Percentiles rank a stretch among this genome's conserved stretches.
phyloP scores from a whole-genome alignment of 2,888 invertebrate species.

The Metacarcinus magister region DNA sequence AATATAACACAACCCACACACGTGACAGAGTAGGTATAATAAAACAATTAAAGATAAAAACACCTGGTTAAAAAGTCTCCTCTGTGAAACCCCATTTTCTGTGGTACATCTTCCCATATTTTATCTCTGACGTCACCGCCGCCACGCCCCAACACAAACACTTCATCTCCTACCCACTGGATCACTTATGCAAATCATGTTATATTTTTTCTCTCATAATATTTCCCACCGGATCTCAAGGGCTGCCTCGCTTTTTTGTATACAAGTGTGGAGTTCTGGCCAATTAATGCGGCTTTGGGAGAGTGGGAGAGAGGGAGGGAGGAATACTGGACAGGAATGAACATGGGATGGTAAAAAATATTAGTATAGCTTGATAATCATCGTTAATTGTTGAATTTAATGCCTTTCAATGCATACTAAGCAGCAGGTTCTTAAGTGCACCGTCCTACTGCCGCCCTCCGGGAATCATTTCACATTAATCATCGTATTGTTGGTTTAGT shows the following conservation, averaged over 20 bases:
- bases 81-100: neutral
- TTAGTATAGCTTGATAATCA: neutral
- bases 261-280: neutral
- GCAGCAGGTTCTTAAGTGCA: neutral
- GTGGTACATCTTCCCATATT: neutral
- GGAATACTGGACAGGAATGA: neutral
- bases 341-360: neutral
- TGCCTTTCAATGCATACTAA: neutral
- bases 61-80: neutral
- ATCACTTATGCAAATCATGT: constrained; percentile 8
- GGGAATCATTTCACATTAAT: neutral
- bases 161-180: constrained; percentile 22
- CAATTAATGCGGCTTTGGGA: constrained; percentile 31
- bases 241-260: neutral
- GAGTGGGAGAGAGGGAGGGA: neutral
- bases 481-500: neutral
- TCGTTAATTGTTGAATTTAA: constrained; percentile 4
- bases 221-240: neutral
- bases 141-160: neutral
- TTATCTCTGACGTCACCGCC: neutral
- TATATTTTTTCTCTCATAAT: neutral
- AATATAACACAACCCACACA: too few relatives aligned
- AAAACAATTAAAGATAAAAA: neutral
- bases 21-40: neutral
- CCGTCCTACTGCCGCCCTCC: neutral